Conservation (phyloP, 2,888 invertebrate species). For the Asteroscopus sphinx region DNA sequence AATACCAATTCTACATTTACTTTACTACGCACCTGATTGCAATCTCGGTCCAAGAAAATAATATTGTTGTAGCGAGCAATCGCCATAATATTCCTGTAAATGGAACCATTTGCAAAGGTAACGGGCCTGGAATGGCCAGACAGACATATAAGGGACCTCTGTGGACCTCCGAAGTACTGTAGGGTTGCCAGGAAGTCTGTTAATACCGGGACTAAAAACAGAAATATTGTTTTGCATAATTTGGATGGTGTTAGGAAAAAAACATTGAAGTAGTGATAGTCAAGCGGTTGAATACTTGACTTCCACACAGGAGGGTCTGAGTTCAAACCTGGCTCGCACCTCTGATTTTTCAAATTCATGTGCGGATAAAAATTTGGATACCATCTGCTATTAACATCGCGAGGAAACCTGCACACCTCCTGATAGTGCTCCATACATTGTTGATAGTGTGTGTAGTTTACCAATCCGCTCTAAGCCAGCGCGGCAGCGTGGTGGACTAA, state of each 20-base stretch:
- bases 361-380: too few species aligned
- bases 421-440: too few species aligned
- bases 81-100: slow-evolving; percentile 43
- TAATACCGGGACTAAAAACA: neutral
- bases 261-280: too few species aligned
- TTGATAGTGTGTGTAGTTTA: too few species aligned
- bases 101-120: slow-evolving; percentile 48
- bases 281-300: too few species aligned
- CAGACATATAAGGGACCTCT: slow-evolving; percentile 47
- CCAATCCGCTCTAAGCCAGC: too few species aligned
- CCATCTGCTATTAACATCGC: too few species aligned
- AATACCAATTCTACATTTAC: slow-evolving; percentile 12
- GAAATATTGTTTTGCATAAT: neutral
- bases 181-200: slow-evolving; percentile 13
- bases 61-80: slow-evolving; percentile 44
- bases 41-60: slow-evolving; percentile 45
- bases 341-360: too few species aligned
- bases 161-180: slow-evolving; percentile 42
- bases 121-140: slow-evolving; percentile 32
- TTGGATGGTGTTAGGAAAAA: neutral
- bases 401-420: too few species aligned
- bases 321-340: too few species aligned
- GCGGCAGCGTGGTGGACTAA: too few species aligned
- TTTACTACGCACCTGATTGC: slow-evolving; percentile 27
- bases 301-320: too few species aligned